Evolutionary conservation across 2,113 vertebrate genomes (phyloP).

Genomic region (Nothoprocta pentlandii): DNA sequence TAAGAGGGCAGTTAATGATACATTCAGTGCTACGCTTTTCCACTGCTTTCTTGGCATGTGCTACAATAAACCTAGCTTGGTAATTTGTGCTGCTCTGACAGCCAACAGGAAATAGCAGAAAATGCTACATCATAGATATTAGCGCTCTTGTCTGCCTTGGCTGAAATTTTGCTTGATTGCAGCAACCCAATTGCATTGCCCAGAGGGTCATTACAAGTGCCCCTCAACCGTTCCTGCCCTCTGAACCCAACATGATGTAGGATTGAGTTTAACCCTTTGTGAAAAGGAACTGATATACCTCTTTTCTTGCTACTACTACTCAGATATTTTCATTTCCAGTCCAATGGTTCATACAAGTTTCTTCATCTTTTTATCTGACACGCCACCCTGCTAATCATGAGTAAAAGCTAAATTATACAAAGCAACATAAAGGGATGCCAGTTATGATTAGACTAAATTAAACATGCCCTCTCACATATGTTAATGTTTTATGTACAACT

Average conservation of each 20-base stretch:
- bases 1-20: neutral
- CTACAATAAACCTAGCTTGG: neutral
- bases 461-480: neutral
- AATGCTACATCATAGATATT: neutral
- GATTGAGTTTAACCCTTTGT: neutral
- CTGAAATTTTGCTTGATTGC: neutral
- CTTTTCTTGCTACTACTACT: neutral
- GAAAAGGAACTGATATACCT: neutral
- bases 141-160: neutral
- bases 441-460: slow-evolving; percentile 32
- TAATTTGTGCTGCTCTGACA: neutral
- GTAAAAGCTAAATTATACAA: slow-evolving; percentile 46
- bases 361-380: neutral
- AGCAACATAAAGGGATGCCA: slow-evolving; percentile 5
- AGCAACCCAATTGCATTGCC: neutral
- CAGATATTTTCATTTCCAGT: neutral
- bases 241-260: neutral
- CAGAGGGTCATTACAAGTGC: neutral
- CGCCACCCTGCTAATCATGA: slow-evolving; percentile 1
- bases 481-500: slow-evolving; percentile 22
- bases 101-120: neutral
- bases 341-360: neutral
- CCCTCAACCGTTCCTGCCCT: neutral
- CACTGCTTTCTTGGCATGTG: neutral
- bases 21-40: neutral